Conservation (phyloP, 2,888 invertebrate species). For the Brenthis ino region DNA sequence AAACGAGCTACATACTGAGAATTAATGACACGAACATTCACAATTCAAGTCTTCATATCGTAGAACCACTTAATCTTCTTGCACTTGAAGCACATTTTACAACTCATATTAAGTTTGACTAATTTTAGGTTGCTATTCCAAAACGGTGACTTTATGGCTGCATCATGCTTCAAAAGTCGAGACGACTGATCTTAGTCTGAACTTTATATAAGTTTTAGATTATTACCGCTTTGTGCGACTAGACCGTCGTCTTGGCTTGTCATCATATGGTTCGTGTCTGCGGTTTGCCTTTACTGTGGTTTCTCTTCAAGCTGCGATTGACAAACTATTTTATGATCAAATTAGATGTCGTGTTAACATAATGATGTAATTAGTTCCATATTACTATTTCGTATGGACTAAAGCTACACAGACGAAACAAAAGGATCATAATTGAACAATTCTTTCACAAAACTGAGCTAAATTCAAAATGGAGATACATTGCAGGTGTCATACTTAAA, state of each 20-base stretch:
- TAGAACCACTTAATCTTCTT: background rate
- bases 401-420: too few species aligned
- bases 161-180: background rate
- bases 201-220: background rate
- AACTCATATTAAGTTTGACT: background rate
- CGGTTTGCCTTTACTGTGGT: too few species aligned
- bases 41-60: background rate
- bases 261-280: background rate
- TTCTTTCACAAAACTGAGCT: too few species aligned
- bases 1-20: too few species aligned
- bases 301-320: background rate
- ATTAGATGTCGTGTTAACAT: too few species aligned
- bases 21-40: background rate
- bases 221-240: background rate
- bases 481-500: too few species aligned
- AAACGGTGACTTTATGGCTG: background rate
- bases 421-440: too few species aligned
- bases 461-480: too few species aligned
- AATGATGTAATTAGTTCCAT: too few species aligned
- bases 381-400: too few species aligned
- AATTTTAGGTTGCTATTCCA: too few species aligned
- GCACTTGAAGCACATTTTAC: background rate
- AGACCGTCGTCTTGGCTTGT: background rate
- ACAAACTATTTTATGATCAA: background rate
- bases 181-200: background rate